Evolutionary conservation across 2,888 invertebrate genomes (phyloP).

Genomic region (Yponomeuta evonymella): DNA sequence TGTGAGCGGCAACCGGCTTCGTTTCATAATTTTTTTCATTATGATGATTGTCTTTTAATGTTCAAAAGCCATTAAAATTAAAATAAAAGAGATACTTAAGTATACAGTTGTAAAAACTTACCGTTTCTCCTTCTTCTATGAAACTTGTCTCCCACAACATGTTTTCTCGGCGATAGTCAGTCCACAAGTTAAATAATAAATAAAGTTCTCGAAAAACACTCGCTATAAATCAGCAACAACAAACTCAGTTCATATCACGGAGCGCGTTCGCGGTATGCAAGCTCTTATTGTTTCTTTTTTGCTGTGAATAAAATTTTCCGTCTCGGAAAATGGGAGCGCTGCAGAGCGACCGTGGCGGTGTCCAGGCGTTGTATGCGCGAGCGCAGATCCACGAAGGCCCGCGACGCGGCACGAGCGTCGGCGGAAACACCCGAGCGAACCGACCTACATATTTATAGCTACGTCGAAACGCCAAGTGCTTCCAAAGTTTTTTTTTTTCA

Average conservation of each 20-base stretch:
- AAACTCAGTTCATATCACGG: slow-evolving; percentile 47
- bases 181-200: slow-evolving; percentile 45
- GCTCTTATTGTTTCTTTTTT: slow-evolving; percentile 20
- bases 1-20: slow-evolving; percentile 37
- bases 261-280: slow-evolving; percentile 26
- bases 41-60: not conserved
- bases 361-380: slow-evolving; percentile 59
- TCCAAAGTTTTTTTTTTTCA: slow-evolving; percentile 58
- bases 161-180: slow-evolving; percentile 49
- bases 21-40: slow-evolving; percentile 54
- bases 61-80: slow-evolving; percentile 19
- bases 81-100: slow-evolving; percentile 24
- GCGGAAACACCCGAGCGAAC: slow-evolving; percentile 54
- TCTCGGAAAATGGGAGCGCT: slow-evolving; percentile 42
- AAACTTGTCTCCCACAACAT: slow-evolving; percentile 71
- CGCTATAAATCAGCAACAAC: slow-evolving; percentile 22
- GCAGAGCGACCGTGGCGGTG: slow-evolving; percentile 48
- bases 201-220: slow-evolving; percentile 22
- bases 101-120: slow-evolving; percentile 35
- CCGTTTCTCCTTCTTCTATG: slow-evolving; percentile 65
- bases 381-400: slow-evolving; percentile 36
- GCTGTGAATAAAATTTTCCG: slow-evolving; percentile 36
- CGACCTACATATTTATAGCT: slow-evolving; percentile 62
- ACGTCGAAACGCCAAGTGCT: slow-evolving; percentile 60
- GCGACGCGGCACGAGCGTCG: slow-evolving; percentile 48